phyloP scores from a whole-genome alignment of 1,140 invertebrate species.

The Zaprionus inermis region DNA sequence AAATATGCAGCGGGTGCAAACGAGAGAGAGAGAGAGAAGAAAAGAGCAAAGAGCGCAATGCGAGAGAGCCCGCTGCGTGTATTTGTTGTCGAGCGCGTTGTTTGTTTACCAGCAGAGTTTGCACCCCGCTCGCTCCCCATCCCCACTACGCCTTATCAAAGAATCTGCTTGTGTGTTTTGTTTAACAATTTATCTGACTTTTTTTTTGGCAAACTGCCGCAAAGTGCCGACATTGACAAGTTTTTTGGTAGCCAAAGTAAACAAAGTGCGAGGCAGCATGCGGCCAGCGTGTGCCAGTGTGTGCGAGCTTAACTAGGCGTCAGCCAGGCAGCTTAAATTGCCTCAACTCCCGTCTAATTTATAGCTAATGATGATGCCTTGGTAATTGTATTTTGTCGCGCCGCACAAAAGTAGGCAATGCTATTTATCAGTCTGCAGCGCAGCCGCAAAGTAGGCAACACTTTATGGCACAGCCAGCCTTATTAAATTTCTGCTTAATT shows the following conservation, averaged over 20 bases:
- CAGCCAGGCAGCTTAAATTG: slow-evolving; percentile 57
- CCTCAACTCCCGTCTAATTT: slow-evolving; percentile 50
- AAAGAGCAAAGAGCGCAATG: background rate
- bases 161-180: slow-evolving; percentile 32
- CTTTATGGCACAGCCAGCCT: background rate
- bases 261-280: background rate
- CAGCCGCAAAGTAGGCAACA: slow-evolving; percentile 37
- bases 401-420: slow-evolving; percentile 34
- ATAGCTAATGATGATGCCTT: slow-evolving; percentile 52
- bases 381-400: slow-evolving; percentile 31
- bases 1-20: slow-evolving; percentile 37
- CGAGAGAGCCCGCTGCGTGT: background rate
- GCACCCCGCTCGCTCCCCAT: too few species aligned
- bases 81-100: background rate
- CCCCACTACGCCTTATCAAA: background rate
- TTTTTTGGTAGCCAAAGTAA: slow-evolving; percentile 21
- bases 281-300: background rate
- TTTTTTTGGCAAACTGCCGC: slow-evolving; percentile 62
- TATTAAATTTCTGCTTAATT: background rate
- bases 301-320: slow-evolving; percentile 60
- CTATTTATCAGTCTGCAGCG: background rate
- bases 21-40: background rate
- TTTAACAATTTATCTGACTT: slow-evolving; percentile 48
- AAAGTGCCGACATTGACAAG: slow-evolving; percentile 48
- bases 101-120: slow-evolving; percentile 40